phyloP scores from a whole-genome alignment of 2,113 vertebrate species.

The Bostrychus sinensis region DNA sequence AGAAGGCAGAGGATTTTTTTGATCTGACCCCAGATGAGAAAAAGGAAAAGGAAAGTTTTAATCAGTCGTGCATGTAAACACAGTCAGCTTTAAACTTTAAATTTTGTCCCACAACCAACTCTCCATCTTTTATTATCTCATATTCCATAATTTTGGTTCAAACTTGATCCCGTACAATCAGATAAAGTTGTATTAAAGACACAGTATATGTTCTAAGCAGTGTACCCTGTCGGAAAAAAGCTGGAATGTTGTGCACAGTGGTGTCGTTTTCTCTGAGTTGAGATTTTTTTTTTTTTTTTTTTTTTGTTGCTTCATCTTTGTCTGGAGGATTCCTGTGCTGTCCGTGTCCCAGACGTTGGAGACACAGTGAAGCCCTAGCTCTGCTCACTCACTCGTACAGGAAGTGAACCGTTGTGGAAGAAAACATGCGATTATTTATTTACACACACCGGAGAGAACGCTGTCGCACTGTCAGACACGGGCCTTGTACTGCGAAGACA shows the following conservation, averaged over 20 bases:
- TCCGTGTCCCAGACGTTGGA: not conserved
- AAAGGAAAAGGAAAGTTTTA: not conserved
- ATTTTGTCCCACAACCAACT: too few species aligned
- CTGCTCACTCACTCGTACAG: not conserved
- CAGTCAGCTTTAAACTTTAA: not conserved
- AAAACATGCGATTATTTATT: not conserved
- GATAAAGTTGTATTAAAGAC: too few species aligned
- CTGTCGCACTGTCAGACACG: not conserved
- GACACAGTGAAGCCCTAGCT: not conserved
- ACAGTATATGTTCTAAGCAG: not conserved
- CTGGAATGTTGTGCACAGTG: conserved; percentile 55
- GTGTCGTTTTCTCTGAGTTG: conserved; percentile 12
- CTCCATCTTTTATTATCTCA: too few species aligned
- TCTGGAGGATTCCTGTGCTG: conserved; percentile 30
- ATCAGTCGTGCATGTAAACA: conserved; percentile 36
- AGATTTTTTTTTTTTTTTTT: too few species aligned
- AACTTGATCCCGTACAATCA: too few species aligned
- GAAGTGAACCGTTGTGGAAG: too few species aligned
- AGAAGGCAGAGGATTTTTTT: too few species aligned
- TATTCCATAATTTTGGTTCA: not conserved
- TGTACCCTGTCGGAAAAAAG: not conserved
- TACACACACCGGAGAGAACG: not conserved
- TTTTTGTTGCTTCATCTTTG: conserved; percentile 38
- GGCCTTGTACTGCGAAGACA: too few species aligned
- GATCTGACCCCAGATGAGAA: too few species aligned